phyloP scores from a whole-genome alignment of 2,113 vertebrate species.

The Chinchilla lanigera region DNA sequence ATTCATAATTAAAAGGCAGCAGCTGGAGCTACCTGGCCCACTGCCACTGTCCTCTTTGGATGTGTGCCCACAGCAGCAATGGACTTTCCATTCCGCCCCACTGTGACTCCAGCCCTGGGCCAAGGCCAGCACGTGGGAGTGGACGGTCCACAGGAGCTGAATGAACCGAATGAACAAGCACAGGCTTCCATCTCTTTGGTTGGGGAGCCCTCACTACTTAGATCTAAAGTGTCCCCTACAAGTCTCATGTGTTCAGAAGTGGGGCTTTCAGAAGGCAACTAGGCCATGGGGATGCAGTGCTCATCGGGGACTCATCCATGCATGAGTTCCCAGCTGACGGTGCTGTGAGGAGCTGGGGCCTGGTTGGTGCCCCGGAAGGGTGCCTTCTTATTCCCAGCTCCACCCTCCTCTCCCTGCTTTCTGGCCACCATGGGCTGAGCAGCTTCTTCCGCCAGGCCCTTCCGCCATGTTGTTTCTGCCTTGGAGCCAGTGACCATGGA shows the following conservation, averaged over 20 bases:
- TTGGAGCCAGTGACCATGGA: background rate
- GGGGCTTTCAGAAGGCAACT: background rate
- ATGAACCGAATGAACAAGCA: background rate
- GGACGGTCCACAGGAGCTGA: accelerated
- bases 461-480: background rate
- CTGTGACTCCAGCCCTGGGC: background rate
- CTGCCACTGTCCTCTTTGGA: background rate
- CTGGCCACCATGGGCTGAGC: background rate
- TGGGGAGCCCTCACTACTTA: background rate
- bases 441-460: background rate
- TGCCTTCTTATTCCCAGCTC: background rate
- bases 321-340: too few species aligned
- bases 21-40: background rate
- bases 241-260: background rate
- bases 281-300: background rate
- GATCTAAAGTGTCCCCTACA: background rate
- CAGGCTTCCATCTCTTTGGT: background rate
- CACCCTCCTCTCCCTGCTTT: background rate
- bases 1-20: background rate
- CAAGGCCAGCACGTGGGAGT: background rate
- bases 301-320: background rate
- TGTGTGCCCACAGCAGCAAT: accelerated
- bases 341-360: background rate
- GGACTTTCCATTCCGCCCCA: background rate
- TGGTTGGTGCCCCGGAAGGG: background rate